These are phyloP conservation scores for Lepeophtheirus nordmannii DNA, from an alignment of 2,888 invertebrate genomes.

Conservation along the genomic window DNA sequence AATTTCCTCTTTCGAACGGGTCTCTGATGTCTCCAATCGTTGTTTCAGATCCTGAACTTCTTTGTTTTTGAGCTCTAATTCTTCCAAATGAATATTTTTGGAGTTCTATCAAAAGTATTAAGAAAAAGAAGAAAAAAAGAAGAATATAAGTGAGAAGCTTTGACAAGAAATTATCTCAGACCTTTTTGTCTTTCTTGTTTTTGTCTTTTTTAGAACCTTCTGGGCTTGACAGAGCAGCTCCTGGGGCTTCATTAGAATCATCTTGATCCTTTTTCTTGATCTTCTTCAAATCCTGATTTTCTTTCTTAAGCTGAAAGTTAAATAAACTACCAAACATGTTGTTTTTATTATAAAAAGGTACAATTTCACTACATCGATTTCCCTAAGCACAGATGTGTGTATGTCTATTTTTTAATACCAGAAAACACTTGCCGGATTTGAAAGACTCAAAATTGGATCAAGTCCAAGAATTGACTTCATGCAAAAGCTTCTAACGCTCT, in stretches of 20 bases:
- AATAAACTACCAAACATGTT: conserved; percentile 19
- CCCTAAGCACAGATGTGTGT: background rate
- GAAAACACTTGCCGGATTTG: conserved; percentile 1
- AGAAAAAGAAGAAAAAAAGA: background rate
- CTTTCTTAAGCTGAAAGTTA: conserved; percentile 30
- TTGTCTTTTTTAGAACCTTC: conserved; percentile 15
- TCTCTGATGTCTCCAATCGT: conserved; percentile 7
- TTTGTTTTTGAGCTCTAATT: background rate
- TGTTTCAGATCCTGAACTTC: background rate
- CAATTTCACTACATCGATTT: background rate
- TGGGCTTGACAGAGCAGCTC: background rate
- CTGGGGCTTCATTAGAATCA: background rate
- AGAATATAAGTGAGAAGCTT: background rate
- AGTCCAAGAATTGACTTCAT: no score
- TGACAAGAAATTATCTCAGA: background rate
- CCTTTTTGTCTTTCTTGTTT: conserved; percentile 8
- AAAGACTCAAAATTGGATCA: background rate
- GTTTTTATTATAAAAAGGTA: background rate
- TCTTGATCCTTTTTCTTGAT: conserved; percentile 23
- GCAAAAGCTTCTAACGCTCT: no score
- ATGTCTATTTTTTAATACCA: conserved; percentile 3
- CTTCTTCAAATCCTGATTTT: conserved; percentile 32
- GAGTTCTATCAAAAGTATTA: background rate
- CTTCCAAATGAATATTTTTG: background rate
- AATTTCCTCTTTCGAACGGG: conserved; percentile 12